Percentiles rank a stretch among this genome's conserved stretches.
Evolutionary conservation across 53 echinoderm and acorn worm genomes (phyloP).

Genomic region (Hippasteria phrygiana): DNA sequence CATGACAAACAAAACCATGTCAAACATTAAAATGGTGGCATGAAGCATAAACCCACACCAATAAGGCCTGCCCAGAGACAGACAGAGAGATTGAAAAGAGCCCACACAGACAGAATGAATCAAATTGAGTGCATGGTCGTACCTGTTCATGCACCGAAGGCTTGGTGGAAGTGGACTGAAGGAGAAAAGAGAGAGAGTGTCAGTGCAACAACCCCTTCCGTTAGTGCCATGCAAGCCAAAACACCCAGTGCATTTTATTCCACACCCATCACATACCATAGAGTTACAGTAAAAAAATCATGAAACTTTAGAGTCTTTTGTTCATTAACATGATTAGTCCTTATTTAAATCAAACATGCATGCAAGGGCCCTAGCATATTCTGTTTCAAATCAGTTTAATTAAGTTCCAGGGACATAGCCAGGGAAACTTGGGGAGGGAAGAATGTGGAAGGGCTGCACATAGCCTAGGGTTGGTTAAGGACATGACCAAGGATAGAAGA

Average conservation of each 20-base stretch:
- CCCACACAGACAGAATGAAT: not conserved
- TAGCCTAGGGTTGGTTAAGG: too few relatives aligned
- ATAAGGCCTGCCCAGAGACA: not conserved
- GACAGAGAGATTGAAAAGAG: not conserved
- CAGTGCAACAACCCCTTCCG: conserved; percentile 41
- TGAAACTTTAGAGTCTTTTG: too few relatives aligned
- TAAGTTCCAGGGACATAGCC: not conserved
- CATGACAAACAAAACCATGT: not conserved
- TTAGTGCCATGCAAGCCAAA: not conserved
- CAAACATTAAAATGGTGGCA: not conserved
- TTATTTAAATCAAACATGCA: too few relatives aligned
- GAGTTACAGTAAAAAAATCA: too few relatives aligned
- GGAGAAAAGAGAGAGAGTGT: conserved; percentile 62
- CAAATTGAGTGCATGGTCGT: conserved; percentile 62
- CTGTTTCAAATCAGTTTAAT: not conserved
- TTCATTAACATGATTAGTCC: too few relatives aligned
- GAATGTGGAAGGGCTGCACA: not conserved
- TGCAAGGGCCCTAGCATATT: not conserved
- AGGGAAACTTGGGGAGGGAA: too few relatives aligned
- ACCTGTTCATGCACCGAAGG: conserved; percentile 71
- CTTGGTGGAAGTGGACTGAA: conserved; percentile 69
- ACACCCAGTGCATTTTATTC: not conserved
- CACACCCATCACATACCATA: not conserved
- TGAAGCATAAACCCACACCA: conserved; percentile 25
- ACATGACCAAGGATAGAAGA: too few relatives aligned